Evolutionary conservation across 2,888 invertebrate genomes (phyloP).

Genomic region (Helleia helle): DNA sequence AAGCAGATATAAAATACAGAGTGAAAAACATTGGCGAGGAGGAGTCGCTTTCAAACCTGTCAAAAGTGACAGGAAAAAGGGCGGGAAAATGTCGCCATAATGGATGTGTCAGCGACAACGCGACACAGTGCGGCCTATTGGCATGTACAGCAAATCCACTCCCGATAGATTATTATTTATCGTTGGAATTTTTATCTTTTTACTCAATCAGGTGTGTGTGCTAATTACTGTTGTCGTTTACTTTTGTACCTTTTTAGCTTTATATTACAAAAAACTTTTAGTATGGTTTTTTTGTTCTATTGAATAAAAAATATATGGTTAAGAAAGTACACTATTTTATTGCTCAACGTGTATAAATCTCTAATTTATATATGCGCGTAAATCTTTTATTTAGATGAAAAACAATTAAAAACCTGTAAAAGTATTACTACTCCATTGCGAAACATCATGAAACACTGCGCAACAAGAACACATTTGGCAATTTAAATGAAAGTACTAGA

Average conservation of each 20-base stretch:
- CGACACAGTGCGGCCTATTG: slow-evolving; percentile 51
- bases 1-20: slow-evolving; percentile 15
- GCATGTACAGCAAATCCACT: slow-evolving; percentile 48
- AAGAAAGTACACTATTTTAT: too few relatives aligned
- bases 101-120: slow-evolving; percentile 70
- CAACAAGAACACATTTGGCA: not conserved
- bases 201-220: not conserved
- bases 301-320: too few relatives aligned
- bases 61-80: slow-evolving; percentile 71
- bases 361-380: too few relatives aligned
- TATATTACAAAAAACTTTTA: too few relatives aligned
- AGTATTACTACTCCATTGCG: not conserved
- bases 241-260: too few relatives aligned
- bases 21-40: slow-evolving; percentile 54
- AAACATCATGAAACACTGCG: not conserved
- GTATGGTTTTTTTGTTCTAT: too few relatives aligned
- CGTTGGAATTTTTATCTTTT: slow-evolving; percentile 8
- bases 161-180: slow-evolving; percentile 49
- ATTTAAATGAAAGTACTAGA: slow-evolving; percentile 18
- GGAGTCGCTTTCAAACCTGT: slow-evolving; percentile 69
- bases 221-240: too few relatives aligned
- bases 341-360: too few relatives aligned
- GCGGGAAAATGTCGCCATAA: slow-evolving; percentile 69
- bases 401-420: too few relatives aligned
- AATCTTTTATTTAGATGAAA: too few relatives aligned